These are phyloP conservation scores for Autographa gamma DNA, from an alignment of 2,888 invertebrate genomes.

Conservation along the genomic window DNA sequence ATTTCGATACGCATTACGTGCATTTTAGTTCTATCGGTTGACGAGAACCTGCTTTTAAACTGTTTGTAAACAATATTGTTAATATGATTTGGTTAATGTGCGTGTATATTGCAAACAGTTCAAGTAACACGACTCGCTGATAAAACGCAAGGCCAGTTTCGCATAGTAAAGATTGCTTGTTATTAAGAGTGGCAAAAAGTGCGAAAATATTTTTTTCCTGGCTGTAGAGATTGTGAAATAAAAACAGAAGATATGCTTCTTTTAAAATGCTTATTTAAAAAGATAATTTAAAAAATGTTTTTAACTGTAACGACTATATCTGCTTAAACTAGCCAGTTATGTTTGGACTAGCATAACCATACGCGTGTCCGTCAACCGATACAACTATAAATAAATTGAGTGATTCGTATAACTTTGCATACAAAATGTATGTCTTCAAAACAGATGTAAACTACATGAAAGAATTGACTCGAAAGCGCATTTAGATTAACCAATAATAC, in stretches of 20 bases:
- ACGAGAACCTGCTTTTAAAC: neutral
- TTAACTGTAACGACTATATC: no score
- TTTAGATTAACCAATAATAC: constrained; percentile 39
- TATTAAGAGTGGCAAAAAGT: no score
- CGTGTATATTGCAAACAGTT: neutral
- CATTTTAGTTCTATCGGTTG: constrained; percentile 3
- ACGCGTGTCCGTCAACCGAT: constrained; percentile 34
- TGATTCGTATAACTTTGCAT: constrained; percentile 42
- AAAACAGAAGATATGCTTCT: no score
- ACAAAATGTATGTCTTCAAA: constrained; percentile 38
- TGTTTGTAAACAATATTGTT: neutral
- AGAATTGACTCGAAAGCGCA: constrained; percentile 52
- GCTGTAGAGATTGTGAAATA: no score
- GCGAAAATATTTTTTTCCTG: no score
- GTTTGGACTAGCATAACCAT: neutral
- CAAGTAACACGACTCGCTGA: no score
- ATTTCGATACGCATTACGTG: constrained; percentile 1
- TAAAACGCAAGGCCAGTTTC: no score
- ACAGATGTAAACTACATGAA: constrained; percentile 36
- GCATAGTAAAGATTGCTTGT: no score
- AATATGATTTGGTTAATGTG: neutral
- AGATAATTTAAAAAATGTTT: no score
- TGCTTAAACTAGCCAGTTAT: no score
- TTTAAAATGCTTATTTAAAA: no score
- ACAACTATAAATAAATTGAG: constrained; percentile 40